Base-by-base conservation (phyloP, 2,113 vertebrate genomes). In the Hucho hucho region DNA sequence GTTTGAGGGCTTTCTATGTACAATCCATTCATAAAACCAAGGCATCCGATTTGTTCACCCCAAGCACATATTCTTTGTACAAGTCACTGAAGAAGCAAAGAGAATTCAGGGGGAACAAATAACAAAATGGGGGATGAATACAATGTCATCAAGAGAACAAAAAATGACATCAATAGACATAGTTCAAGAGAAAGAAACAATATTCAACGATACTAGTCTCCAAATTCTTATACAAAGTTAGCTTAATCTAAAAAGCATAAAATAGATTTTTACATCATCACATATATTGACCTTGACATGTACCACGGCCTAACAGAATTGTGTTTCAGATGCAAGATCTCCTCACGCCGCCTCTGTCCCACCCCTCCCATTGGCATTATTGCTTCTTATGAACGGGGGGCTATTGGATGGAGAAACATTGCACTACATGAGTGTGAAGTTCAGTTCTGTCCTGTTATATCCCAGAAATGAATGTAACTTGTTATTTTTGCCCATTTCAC, bases 191-290 rank as follows among this genome's bases (percentile, higher is more conserved):
- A 63, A 78, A 79, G 67, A 20, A 69, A 63, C 46, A 69, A 76
- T 37, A 76, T 49, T 87, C 77, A 87, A 53, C 49, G 4, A 72
- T 85, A 91, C 94, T 95, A 94, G 80, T 84, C 92, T 92, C 81
- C 89, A 90, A 91, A 92, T 90, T 90, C 93, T 91, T 93, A 95
- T 91, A 93, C 92, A 93, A 93, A 93, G 89, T 91, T 87, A 95
- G 93, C 92, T 92, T 89, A 88, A 87, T 95, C 91, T 92, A 94
- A 95, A 92, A 94, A 94, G 91, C 93, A 94, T 95, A 95, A 96
- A 95, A 96, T 95, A 95, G 90, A 94, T 92, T 92, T 93, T 92
- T 89, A 94, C 92, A 93, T 87, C 73, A 90, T 93, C 88, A 90
- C 91, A 91, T 91, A 88, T 84, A 75, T 73, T 78, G 47, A 65